Percentiles rank a stretch among this genome's conserved stretches.
Conservation (phyloP, 1,140 invertebrate species). For the Drosophila orena region DNA sequence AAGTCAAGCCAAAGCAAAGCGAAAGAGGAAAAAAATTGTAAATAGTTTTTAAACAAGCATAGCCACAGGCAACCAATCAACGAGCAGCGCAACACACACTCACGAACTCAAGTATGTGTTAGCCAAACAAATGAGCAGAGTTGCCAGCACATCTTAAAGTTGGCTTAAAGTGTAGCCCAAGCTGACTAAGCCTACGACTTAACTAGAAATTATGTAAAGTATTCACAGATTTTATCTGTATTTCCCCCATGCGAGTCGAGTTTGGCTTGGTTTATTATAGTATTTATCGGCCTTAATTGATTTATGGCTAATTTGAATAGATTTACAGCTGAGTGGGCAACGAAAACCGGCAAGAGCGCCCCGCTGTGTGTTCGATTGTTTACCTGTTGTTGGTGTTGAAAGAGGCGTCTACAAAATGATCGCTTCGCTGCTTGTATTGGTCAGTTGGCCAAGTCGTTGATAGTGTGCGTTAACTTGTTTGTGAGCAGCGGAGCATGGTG, state of each 20-base stretch:
- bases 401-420: slow-evolving; percentile 62
- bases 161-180: not conserved
- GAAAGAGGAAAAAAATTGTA: slow-evolving; percentile 56
- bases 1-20: slow-evolving; percentile 60
- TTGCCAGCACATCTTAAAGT: slow-evolving; percentile 54
- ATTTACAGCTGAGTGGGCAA: slow-evolving; percentile 68
- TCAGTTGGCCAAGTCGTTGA: slow-evolving; percentile 31
- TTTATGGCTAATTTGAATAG: slow-evolving; percentile 78
- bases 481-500: slow-evolving; percentile 39
- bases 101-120: slow-evolving; percentile 18
- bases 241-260: slow-evolving; percentile 25
- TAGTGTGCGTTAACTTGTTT: slow-evolving; percentile 34
- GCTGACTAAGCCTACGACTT: slow-evolving; percentile 25
- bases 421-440: slow-evolving; percentile 62
- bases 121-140: slow-evolving; percentile 54
- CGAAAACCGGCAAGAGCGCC: slow-evolving; percentile 47
- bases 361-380: slow-evolving; percentile 11
- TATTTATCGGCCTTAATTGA: slow-evolving; percentile 65
- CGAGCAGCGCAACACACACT: slow-evolving; percentile 30
- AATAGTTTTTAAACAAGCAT: slow-evolving; percentile 73
- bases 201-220: slow-evolving; percentile 23
- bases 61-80: slow-evolving; percentile 67
- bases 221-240: slow-evolving; percentile 52
- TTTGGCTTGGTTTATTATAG: slow-evolving; percentile 45
- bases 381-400: slow-evolving; percentile 26